Conservation (phyloP, 2,888 invertebrate genomes). For the Epinotia brunnichana region DNA sequence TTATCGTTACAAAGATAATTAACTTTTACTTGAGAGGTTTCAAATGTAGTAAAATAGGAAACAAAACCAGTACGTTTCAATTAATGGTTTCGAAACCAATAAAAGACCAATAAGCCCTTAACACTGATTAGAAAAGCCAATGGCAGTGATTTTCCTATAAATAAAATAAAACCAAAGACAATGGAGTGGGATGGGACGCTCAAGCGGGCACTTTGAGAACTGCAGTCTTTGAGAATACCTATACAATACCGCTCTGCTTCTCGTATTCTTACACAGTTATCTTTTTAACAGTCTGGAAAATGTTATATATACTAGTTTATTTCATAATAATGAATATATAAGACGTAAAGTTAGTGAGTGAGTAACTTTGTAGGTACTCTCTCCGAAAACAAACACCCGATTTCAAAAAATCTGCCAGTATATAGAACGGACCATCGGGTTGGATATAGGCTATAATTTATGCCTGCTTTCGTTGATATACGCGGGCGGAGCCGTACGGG, state of each 20-base stretch:
- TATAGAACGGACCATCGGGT: no score
- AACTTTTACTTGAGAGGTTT: background rate
- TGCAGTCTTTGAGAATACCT: constrained; percentile 11
- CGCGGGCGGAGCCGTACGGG: no score
- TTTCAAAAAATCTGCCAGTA: no score
- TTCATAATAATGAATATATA: no score
- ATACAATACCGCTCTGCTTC: constrained; percentile 4
- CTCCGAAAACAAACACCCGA: no score
- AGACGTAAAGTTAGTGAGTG: no score
- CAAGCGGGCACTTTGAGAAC: constrained; percentile 6
- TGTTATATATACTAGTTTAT: background rate
- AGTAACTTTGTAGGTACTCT: no score
- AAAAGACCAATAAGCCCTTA: constrained; percentile 13
- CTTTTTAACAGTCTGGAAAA: background rate
- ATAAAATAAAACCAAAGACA: constrained; percentile 9
- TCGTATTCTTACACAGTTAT: background rate
- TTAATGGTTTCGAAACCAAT: background rate
- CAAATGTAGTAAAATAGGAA: background rate
- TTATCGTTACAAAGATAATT: background rate
- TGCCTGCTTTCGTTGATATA: no score
- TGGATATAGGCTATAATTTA: no score
- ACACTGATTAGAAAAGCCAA: constrained; percentile 19
- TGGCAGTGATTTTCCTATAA: constrained; percentile 4
- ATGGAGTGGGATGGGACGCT: constrained; percentile 21
- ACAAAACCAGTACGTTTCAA: constrained; percentile 4